phyloP scores from a whole-genome alignment of 2,113 vertebrate genomes.

The Agapornis roseicollis region DNA sequence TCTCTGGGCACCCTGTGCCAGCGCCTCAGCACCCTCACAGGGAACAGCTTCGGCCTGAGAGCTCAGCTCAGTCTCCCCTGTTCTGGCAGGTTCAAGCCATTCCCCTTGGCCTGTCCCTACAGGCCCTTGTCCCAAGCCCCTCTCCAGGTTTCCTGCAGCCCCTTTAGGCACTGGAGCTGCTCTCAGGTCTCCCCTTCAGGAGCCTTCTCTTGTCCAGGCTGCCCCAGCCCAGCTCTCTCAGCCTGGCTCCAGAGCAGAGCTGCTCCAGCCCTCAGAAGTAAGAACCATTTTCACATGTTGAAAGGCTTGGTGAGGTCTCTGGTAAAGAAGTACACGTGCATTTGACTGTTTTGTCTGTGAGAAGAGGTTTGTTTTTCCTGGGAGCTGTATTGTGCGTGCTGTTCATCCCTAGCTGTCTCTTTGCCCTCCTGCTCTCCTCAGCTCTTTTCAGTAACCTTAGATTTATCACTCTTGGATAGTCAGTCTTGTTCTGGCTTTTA shows the following conservation, averaged over 20 bases:
- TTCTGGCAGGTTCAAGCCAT: no score
- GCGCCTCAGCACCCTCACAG: no score
- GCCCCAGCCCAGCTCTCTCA: neutral
- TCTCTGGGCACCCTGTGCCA: no score
- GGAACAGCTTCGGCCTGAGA: no score
- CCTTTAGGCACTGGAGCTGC: no score
- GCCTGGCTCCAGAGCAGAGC: neutral
- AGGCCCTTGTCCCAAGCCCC: no score
- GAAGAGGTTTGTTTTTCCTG: neutral
- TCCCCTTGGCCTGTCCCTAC: no score
- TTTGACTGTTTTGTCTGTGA: neutral
- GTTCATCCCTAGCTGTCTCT: slow-evolving; percentile 43
- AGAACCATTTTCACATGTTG: neutral
- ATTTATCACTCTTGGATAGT: slow-evolving; percentile 65
- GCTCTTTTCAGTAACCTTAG: slow-evolving; percentile 46
- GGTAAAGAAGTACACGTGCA: neutral
- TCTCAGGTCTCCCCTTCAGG: neutral
- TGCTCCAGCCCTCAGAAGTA: neutral
- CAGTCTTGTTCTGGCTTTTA: slow-evolving; percentile 53
- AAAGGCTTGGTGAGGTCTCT: neutral
- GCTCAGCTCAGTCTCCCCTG: no score
- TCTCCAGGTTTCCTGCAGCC: no score
- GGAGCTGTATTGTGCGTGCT: neutral
- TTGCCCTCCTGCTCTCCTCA: neutral
- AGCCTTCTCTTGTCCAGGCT: neutral